These are phyloP conservation scores for Percina caprodes DNA, from an alignment of 2,113 vertebrate species.

Conservation along the genomic window DNA sequence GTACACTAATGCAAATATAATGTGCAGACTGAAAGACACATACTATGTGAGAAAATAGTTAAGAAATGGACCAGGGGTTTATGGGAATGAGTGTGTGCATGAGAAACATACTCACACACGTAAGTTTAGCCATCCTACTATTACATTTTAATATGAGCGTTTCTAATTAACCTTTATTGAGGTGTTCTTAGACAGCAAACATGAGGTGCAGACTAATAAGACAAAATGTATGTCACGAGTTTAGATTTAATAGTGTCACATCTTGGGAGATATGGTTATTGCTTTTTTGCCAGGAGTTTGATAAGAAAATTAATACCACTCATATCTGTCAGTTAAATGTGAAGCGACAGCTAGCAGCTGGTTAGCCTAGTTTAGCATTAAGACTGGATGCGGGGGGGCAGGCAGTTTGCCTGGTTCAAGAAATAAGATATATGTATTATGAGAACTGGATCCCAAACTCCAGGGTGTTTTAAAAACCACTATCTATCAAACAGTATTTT, in stretches of 20 bases:
- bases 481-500: neutral
- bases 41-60: neutral
- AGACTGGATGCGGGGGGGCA: no score
- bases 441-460: no score
- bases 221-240: neutral
- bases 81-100: neutral
- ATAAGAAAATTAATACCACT: neutral
- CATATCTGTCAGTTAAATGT: neutral
- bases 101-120: neutral
- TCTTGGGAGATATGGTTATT: neutral
- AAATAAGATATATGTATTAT: neutral
- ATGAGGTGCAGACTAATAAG: neutral
- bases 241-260: neutral
- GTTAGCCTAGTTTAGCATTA: neutral
- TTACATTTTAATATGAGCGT: neutral
- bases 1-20: neutral
- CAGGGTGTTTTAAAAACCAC: neutral
- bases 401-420: neutral
- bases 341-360: neutral
- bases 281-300: neutral
- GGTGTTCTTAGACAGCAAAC: neutral
- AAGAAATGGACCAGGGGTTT: neutral
- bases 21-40: neutral
- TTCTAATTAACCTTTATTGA: neutral
- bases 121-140: neutral